Evolutionary conservation across 2,113 vertebrate genomes (phyloP).

Genomic region (Steatornis caripensis): DNA sequence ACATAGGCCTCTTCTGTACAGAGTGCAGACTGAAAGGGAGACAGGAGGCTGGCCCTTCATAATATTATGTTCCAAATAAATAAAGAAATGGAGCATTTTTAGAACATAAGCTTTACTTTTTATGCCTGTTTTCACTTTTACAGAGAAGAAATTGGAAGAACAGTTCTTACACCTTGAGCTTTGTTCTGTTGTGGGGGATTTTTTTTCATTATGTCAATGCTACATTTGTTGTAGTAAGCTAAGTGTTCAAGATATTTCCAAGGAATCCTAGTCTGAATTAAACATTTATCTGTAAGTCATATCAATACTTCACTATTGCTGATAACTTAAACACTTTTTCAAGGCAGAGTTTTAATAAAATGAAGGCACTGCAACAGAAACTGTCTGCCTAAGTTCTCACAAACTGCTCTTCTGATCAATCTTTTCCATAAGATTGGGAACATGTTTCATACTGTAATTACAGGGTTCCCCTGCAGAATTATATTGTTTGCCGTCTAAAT

Average conservation of each 20-base stretch:
- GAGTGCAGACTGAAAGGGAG: not conserved
- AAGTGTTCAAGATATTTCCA: not conserved
- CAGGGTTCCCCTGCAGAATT: not conserved
- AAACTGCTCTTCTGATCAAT: not conserved
- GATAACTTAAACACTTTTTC: not conserved
- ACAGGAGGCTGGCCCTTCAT: not conserved
- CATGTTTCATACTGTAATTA: not conserved
- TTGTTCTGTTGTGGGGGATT: not conserved
- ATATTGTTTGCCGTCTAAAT: not conserved
- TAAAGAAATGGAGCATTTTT: not conserved
- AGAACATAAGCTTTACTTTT: not conserved
- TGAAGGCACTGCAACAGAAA: not conserved
- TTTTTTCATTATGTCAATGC: not conserved
- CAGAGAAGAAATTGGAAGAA: not conserved
- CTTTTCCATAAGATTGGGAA: not conserved
- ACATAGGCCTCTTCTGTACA: not conserved
- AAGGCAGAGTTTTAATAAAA: not conserved
- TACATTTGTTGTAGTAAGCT: not conserved
- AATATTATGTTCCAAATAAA: not conserved
- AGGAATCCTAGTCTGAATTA: not conserved
- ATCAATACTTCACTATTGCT: not conserved
- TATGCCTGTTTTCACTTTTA: not conserved
- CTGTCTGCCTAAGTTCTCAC: not conserved
- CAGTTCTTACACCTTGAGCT: not conserved
- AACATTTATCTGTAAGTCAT: not conserved